Evolutionary conservation across 2,113 vertebrate species (phyloP).

Genomic region (Cepphus grylle): DNA sequence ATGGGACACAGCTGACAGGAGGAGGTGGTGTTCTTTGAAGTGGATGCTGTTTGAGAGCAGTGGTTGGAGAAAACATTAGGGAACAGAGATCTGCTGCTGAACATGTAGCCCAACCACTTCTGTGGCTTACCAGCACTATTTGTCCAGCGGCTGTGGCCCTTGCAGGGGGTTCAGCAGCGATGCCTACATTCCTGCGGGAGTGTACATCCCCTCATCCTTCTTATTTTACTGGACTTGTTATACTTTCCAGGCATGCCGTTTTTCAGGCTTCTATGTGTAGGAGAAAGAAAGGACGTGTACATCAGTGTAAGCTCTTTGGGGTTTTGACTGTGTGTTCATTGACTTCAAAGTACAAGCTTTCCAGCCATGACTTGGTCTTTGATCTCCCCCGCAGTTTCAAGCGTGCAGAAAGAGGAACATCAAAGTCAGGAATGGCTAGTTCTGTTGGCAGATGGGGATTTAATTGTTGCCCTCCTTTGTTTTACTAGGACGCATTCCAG

Average conservation of each 20-base stretch:
- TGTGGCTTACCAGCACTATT: neutral
- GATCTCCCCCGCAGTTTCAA: neutral
- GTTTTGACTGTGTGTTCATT: neutral
- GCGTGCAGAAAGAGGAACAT: neutral
- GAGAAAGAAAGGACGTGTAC: neutral
- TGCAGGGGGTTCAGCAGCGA: neutral
- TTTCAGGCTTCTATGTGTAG: neutral
- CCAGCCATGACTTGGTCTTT: neutral
- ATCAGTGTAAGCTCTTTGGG: neutral
- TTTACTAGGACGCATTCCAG: constrained; percentile 87
- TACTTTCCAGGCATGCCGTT: neutral
- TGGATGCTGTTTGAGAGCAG: neutral
- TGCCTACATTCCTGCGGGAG: neutral
- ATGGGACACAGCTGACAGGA: neutral
- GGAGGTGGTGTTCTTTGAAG: neutral
- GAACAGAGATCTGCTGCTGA: neutral
- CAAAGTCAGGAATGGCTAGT: neutral
- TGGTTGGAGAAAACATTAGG: neutral
- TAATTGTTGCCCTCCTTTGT: constrained; percentile 5
- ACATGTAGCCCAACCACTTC: neutral
- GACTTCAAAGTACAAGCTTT: neutral
- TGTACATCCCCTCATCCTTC: neutral
- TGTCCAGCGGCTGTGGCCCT: neutral
- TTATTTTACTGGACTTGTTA: neutral
- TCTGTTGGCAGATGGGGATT: neutral